A percentile compares a stretch with the other conserved stretches of the same genome.
Evolutionary conservation across 2,888 invertebrate genomes (phyloP).

Genomic region (Dryococelus australis): DNA sequence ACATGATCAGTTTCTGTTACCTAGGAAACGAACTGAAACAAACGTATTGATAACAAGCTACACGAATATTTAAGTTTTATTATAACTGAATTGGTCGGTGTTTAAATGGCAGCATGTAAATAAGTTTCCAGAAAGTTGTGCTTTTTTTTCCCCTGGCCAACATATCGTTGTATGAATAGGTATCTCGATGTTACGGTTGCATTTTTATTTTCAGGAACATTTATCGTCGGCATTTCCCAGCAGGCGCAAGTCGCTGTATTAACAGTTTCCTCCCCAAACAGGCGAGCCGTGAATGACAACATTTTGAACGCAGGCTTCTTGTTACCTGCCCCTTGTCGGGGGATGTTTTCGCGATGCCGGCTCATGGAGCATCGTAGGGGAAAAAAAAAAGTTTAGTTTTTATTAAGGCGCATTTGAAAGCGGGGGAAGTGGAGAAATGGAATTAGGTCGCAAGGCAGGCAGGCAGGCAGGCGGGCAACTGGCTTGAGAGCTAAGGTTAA

Average conservation of each 20-base stretch:
- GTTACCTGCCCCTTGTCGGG: background rate
- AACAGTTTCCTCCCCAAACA: background rate
- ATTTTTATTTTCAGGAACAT: too few relatives aligned
- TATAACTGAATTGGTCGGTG: too few relatives aligned
- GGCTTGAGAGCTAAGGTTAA: conserved; percentile 11
- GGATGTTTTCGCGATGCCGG: background rate
- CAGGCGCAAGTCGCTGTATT: background rate
- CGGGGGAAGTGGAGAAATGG: background rate
- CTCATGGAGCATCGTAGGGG: background rate
- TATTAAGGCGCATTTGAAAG: conserved; percentile 2
- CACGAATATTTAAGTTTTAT: too few relatives aligned
- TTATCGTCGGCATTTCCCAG: background rate
- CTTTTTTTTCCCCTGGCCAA: too few relatives aligned
- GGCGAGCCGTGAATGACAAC: background rate
- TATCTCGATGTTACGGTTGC: too few relatives aligned
- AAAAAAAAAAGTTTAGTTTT: background rate
- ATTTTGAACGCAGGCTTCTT: background rate
- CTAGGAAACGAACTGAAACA: too few relatives aligned
- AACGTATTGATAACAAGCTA: too few relatives aligned
- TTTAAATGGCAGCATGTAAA: too few relatives aligned
- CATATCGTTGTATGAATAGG: too few relatives aligned
- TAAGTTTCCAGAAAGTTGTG: too few relatives aligned
- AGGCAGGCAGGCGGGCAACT: background rate
- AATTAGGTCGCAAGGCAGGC: too few relatives aligned
- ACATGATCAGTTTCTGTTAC: too few relatives aligned